Conservation (phyloP, 2,888 invertebrate genomes). For the Xylota sylvarum region DNA sequence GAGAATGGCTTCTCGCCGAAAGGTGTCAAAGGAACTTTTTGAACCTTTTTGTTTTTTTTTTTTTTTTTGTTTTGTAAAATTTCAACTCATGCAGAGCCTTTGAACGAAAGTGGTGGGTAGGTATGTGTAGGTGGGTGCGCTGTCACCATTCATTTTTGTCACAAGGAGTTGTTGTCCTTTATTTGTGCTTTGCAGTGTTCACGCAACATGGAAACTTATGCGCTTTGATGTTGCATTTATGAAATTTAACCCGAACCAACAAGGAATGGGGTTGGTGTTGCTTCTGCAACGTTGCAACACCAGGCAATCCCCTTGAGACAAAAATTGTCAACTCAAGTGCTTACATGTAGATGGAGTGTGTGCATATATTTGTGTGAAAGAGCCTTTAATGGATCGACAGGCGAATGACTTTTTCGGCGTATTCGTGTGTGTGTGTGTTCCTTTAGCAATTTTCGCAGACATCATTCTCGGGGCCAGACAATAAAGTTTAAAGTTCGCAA, state of each 20-base stretch:
- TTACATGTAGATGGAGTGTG: constrained; percentile 42
- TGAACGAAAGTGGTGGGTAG: constrained; percentile 16
- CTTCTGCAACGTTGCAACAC: constrained; percentile 54
- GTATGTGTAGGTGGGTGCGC: constrained; percentile 4
- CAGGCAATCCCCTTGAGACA: constrained; percentile 61
- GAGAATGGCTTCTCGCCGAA: constrained; percentile 38
- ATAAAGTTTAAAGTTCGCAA: constrained; percentile 46
- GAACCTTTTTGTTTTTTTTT: constrained; percentile 28
- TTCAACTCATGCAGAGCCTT: constrained; percentile 31
- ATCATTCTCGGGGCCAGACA: constrained; percentile 19
- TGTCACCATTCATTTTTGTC: constrained; percentile 50
- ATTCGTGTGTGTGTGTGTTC: background rate
- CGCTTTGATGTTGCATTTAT: constrained; percentile 74
- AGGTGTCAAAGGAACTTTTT: constrained; percentile 70
- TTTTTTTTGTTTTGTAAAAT: constrained; percentile 41
- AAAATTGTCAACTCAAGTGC: constrained; percentile 71
- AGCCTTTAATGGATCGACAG: background rate
- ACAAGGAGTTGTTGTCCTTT: constrained; percentile 43
- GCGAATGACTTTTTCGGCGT: constrained; percentile 4
- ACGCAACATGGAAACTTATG: constrained; percentile 53
- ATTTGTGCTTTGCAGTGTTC: constrained; percentile 35
- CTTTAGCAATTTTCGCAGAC: constrained; percentile 21
- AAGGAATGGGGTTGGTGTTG: background rate
- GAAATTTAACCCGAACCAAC: constrained; percentile 54
- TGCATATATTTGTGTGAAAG: constrained; percentile 4